Base-by-base conservation (phyloP, 2,888 invertebrate genomes). In the Hypolimnas misippus region DNA sequence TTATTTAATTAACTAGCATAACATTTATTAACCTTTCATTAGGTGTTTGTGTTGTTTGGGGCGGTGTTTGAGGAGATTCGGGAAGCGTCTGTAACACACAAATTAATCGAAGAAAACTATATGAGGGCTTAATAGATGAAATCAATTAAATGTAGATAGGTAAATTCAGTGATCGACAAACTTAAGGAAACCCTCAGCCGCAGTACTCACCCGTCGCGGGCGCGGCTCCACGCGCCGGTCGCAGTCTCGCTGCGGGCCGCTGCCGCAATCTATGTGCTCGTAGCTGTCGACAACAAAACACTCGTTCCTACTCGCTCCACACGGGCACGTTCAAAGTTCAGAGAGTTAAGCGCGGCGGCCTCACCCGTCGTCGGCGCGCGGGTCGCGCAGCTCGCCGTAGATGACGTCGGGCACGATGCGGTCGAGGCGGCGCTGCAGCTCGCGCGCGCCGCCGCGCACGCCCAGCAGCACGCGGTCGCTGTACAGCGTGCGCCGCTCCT, bases 341-440 rank as follows among this genome's bases (percentile, higher is more conserved):
- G 6, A n/a, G n/a, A n/a, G n/a, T n/a, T n/a, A n/a, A n/a, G n/a
- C n/a, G n/a, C n/a, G n/a, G n/a, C n/a, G n/a, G n/a, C n/a, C n/a
- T n/a, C n/a, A 10, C 61, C 46, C 58, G 19, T 56, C 66, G 25
- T 25, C 25, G 5, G 2, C 25, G 2, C 25, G 25, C n/a, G n/a
- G n/a, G n/a, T n/a, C n/a, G n/a, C n/a, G n/a, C n/a, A 17, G 14
- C 57, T 54, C 65, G 35, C 64, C 66, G n/a, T 71, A 84, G 74
- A 17, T 89, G 46, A 93, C 93, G 73, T 93, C 93, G 5, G 93
- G 92, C 69, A 92, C 90, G 66, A 93, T 80, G 60, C 76, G 72
- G 66, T 81, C 77, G 53, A 82, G 78, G 17, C 82, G 68, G 42
- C 70, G 68, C 71, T 44, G 40, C 65, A 82, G 74, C 67, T 76